Evolutionary conservation across 2,888 invertebrate genomes (phyloP).

Genomic region (Dilophus febrilis): DNA sequence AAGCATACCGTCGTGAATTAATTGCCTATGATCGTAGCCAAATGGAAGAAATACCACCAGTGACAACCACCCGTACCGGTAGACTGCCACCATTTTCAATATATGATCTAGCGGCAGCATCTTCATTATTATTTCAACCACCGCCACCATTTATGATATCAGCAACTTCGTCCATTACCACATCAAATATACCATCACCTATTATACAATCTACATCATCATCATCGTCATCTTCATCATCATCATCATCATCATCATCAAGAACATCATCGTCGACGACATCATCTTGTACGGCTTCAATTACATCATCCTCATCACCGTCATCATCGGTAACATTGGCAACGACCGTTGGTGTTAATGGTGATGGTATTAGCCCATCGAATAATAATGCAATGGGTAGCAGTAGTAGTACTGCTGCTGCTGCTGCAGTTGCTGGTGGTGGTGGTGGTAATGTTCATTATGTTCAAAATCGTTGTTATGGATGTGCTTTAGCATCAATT

Average conservation of each 20-base stretch:
- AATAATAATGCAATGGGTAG: too few species aligned
- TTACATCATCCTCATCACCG: too few species aligned
- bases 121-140: too few species aligned
- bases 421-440: too few species aligned
- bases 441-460: slow-evolving; percentile 8
- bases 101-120: slow-evolving; percentile 13
- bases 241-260: neutral
- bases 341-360: too few species aligned
- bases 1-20: slow-evolving; percentile 77
- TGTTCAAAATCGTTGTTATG: slow-evolving; percentile 55
- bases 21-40: slow-evolving; percentile 81
- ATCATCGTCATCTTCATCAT: slow-evolving; percentile 9
- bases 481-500: slow-evolving; percentile 77
- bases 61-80: too few species aligned
- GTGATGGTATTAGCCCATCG: too few species aligned
- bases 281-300: too few species aligned
- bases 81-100: slow-evolving; percentile 16
- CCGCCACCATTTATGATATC: too few species aligned
- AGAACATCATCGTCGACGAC: slow-evolving; percentile 8
- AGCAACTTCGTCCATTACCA: too few species aligned
- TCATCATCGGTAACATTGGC: neutral
- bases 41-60: slow-evolving; percentile 41
- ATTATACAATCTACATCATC: slow-evolving; percentile 4
- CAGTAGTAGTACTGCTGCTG: too few species aligned
- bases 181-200: too few species aligned